Evolutionary conservation across 2,797 vertebrate genomes (phyloP).

Genomic region (Pangasius sanitwongsei): DNA sequence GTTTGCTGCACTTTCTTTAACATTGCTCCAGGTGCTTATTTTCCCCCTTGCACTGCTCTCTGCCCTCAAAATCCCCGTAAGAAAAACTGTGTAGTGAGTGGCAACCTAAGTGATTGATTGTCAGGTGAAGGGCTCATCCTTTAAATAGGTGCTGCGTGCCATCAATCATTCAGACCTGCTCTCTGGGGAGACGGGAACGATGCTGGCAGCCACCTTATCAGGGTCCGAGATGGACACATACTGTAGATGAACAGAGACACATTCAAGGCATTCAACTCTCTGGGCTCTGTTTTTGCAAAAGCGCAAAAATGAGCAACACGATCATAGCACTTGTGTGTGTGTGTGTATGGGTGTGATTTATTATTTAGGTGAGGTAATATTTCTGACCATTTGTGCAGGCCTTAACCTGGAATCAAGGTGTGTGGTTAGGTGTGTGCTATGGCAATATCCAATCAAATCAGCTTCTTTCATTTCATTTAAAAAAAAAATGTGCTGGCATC

Average conservation of each 20-base stretch:
- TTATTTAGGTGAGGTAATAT: background rate
- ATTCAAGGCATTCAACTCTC: background rate
- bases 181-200: slow-evolving; percentile 18
- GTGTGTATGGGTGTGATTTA: background rate
- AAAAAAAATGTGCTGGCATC: background rate
- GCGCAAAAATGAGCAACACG: background rate
- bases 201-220: background rate
- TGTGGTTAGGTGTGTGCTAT: background rate
- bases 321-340: background rate
- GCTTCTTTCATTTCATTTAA: background rate
- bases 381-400: background rate
- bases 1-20: slow-evolving; percentile 2
- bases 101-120: slow-evolving; percentile 66
- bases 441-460: background rate
- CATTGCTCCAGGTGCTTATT: slow-evolving; percentile 36
- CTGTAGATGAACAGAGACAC: background rate
- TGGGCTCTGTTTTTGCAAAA: background rate
- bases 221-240: slow-evolving; percentile 20
- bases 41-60: slow-evolving; percentile 28
- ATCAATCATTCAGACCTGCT: slow-evolving; percentile 64
- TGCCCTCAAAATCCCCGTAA: slow-evolving; percentile 45
- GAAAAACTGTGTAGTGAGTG: slow-evolving; percentile 44
- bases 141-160: slow-evolving; percentile 59
- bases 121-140: slow-evolving; percentile 65
- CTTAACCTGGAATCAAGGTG: background rate